Conservation (phyloP, 1,140 invertebrate genomes). For the Gonioctena quinquepunctata region DNA sequence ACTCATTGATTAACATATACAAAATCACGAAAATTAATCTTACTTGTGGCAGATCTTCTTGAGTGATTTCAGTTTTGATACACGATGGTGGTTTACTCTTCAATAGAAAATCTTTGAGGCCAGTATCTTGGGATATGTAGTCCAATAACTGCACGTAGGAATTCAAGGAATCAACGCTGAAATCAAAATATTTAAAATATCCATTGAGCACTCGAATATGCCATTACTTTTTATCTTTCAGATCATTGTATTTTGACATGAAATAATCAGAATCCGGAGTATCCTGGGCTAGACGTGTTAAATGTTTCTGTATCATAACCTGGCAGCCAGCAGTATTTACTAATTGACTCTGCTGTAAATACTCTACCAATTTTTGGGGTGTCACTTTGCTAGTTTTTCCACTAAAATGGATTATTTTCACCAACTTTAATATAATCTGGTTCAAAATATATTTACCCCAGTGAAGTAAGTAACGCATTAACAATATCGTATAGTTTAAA, state of each 20-base stretch:
- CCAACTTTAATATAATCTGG: conserved; percentile 11
- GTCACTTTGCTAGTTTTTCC: conserved; percentile 47
- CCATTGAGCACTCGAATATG: too few relatives aligned
- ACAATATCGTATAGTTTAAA: conserved; percentile 60
- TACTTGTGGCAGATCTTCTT: conserved; percentile 60
- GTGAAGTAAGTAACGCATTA: conserved; percentile 55
- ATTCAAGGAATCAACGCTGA: conserved; percentile 59
- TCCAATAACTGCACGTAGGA: conserved; percentile 59
- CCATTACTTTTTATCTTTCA: conserved; percentile 61
- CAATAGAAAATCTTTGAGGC: conserved; percentile 56
- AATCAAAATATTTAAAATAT: too few relatives aligned
- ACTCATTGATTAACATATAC: too few relatives aligned
- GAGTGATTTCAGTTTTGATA: conserved; percentile 53
- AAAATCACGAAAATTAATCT: too few relatives aligned
- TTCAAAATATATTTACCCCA: conserved; percentile 53
- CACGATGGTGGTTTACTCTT: conserved; percentile 42
- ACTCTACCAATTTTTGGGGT: conserved; percentile 59
- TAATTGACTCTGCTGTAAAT: conserved; percentile 56
- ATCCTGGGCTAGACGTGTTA: conserved; percentile 51
- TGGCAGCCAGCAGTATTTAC: conserved; percentile 31
- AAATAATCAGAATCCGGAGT: conserved; percentile 56
- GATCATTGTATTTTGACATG: conserved; percentile 59
- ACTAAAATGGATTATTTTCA: conserved; percentile 45
- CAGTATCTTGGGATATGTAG: conserved; percentile 58
- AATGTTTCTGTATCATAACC: conserved; percentile 50